Evolutionary conservation across 2,797 vertebrate species (phyloP).

Genomic region (Okamejei kenojei): DNA sequence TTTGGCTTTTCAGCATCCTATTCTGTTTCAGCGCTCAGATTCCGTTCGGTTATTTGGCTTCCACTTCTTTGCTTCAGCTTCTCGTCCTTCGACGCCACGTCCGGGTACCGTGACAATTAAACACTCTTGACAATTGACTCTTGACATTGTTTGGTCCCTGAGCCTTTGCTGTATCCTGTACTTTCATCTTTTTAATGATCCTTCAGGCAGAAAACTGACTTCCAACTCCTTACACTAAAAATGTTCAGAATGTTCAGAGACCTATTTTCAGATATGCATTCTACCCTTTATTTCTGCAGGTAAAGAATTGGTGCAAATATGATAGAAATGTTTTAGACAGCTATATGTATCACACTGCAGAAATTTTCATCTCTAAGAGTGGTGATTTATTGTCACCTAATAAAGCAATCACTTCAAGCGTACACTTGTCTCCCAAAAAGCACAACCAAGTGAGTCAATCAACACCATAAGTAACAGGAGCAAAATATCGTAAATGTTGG

Average conservation of each 20-base stretch:
- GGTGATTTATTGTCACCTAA: not conserved
- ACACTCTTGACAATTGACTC: too few relatives aligned
- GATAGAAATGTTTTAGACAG: not conserved
- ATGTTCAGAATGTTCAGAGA: not conserved
- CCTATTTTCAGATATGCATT: not conserved
- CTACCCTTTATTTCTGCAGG: not conserved
- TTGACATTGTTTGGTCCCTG: too few relatives aligned
- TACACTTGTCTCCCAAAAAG: not conserved
- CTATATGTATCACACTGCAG: not conserved
- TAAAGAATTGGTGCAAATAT: not conserved
- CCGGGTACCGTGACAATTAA: too few relatives aligned
- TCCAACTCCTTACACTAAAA: not conserved
- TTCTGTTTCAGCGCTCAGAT: too few relatives aligned
- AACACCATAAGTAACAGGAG: not conserved
- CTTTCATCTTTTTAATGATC: too few relatives aligned
- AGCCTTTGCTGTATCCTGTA: too few relatives aligned
- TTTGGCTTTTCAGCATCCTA: too few relatives aligned
- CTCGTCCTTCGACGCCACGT: too few relatives aligned
- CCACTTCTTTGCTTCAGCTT: too few relatives aligned
- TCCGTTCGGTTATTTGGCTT: too few relatives aligned
- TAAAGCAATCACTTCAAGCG: not conserved
- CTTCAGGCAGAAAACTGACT: not conserved
- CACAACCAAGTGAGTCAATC: constrained; percentile 1
- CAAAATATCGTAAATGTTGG: not conserved
- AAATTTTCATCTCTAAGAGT: not conserved